Evolutionary conservation across 2,888 invertebrate genomes (phyloP).

Genomic region (Pseudeuparius sepicola): DNA sequence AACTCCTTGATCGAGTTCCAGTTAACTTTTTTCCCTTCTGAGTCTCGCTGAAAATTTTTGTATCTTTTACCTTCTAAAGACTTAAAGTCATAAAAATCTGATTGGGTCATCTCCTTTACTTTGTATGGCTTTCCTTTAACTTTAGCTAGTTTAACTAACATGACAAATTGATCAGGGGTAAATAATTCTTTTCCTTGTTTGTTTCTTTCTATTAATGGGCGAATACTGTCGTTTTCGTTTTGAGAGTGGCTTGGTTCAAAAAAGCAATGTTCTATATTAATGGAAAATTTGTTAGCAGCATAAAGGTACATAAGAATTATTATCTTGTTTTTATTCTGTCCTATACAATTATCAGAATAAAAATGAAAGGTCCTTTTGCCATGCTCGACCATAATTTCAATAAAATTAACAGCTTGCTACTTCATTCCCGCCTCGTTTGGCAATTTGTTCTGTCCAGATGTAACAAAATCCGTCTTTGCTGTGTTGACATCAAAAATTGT

Average conservation of each 20-base stretch:
- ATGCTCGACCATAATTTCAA: conserved; percentile 4
- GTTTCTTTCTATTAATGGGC: conserved; percentile 6
- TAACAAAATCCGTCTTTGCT: conserved; percentile 13
- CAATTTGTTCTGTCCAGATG: conserved; percentile 12
- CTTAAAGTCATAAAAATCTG: conserved; percentile 11
- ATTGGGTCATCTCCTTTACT: conserved; percentile 13
- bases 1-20: conserved; percentile 3
- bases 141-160: conserved; percentile 10
- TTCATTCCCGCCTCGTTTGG: conserved; percentile 13
- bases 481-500: conserved; percentile 10
- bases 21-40: conserved; percentile 2
- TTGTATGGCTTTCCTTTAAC: conserved; percentile 6
- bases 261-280: conserved; percentile 7
- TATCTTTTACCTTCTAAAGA: conserved; percentile 4
- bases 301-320: conserved; percentile 8
- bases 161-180: conserved; percentile 6
- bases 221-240: no score
- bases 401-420: conserved; percentile 10
- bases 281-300: conserved; percentile 4
- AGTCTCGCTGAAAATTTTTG: not conserved
- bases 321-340: conserved; percentile 18
- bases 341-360: conserved; percentile 17
- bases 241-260: conserved; percentile 7
- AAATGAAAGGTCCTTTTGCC: conserved; percentile 10
- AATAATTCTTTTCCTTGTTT: conserved; percentile 5